Conservation (phyloP, 2,113 vertebrate species). For the Manacus vitellinus region DNA sequence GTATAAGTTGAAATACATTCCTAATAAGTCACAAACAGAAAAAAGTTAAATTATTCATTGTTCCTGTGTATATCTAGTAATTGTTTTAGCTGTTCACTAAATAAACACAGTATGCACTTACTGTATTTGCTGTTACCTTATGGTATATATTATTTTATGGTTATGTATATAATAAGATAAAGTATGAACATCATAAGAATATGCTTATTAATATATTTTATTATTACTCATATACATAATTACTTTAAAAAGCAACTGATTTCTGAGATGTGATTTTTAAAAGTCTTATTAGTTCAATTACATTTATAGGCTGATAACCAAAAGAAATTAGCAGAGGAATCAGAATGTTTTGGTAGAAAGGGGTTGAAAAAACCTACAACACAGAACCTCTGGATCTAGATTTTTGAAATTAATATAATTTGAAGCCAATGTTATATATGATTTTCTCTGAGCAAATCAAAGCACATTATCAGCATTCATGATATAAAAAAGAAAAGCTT, state of each 20-base stretch:
- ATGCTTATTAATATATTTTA: neutral
- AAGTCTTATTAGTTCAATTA: neutral
- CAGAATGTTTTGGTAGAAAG: neutral
- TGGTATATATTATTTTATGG: neutral
- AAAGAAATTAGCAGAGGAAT: neutral
- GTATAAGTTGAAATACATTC: neutral
- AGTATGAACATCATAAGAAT: neutral
- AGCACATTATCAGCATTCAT: constrained; percentile 14
- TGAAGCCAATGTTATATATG: neutral
- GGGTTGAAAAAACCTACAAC: neutral
- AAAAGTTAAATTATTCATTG: neutral
- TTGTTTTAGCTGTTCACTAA: neutral
- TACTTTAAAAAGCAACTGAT: neutral
- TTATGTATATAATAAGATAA: neutral
- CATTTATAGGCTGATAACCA: neutral
- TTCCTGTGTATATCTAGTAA: neutral
- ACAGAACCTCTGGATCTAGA: neutral
- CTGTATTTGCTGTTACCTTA: neutral
- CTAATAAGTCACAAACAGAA: neutral
- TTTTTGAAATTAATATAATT: neutral
- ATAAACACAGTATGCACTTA: neutral
- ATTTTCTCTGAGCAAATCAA: constrained; percentile 23
- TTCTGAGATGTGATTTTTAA: neutral
- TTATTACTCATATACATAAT: neutral
- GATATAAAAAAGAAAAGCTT: constrained; percentile 28